These are phyloP conservation scores for Bursaphelenchus okinawaensis DNA, from an alignment of 2,888 invertebrate species.

Conservation along the genomic window DNA sequence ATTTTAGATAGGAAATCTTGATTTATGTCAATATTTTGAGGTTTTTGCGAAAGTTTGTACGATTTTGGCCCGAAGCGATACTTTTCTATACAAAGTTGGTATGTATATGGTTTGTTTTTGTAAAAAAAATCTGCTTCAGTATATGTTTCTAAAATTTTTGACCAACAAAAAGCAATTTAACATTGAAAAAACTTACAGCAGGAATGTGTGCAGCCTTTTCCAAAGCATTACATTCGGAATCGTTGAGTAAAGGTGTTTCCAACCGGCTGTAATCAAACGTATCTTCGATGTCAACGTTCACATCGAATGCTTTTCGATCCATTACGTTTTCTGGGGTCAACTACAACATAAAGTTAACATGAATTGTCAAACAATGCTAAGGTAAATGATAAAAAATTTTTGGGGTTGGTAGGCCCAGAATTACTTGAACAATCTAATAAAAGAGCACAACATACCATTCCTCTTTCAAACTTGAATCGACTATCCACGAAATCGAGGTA, in stretches of 20 bases:
- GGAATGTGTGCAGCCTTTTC: conserved; percentile 17
- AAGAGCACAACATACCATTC: too few species aligned
- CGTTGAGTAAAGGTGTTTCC: conserved; percentile 13
- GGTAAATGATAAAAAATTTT: too few species aligned
- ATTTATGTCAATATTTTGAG: too few species aligned
- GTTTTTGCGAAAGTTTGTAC: too few species aligned
- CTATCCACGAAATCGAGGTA: conserved; percentile 45
- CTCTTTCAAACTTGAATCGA: conserved; percentile 36
- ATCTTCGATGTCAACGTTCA: conserved; percentile 25
- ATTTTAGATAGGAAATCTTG: too few species aligned
- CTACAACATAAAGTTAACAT: conserved; percentile 25
- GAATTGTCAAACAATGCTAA: conserved; percentile 10
- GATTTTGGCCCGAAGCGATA: too few species aligned
- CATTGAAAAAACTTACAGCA: background rate
- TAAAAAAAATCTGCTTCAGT: too few species aligned
- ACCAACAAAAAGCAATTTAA: background rate
- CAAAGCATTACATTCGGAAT: conserved; percentile 22
- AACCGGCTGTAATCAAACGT: conserved; percentile 32
- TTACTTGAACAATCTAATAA: too few species aligned
- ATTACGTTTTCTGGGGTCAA: conserved; percentile 36
- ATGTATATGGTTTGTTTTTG: too few species aligned
- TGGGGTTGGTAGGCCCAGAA: too few species aligned
- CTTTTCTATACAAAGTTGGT: too few species aligned
- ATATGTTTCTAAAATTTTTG: too few species aligned
- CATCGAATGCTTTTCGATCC: conserved; percentile 29